These are phyloP conservation scores for Choristoneura fumiferana DNA, from an alignment of 1,140 invertebrate species.

Conservation along the genomic window DNA sequence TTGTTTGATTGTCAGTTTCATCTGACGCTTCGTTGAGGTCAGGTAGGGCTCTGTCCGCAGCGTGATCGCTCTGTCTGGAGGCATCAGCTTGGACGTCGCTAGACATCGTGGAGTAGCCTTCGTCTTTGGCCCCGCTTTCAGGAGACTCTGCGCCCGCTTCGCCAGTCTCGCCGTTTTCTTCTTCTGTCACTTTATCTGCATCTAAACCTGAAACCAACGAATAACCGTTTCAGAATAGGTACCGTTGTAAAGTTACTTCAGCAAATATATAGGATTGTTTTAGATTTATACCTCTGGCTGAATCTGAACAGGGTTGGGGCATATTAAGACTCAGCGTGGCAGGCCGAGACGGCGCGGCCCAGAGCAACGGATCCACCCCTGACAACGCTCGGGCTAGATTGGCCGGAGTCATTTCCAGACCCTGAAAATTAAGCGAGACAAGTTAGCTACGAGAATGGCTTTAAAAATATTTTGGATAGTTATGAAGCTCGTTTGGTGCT, in stretches of 20 bases:
- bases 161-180: constrained; percentile 61
- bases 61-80: constrained; percentile 77
- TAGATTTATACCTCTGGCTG: constrained; percentile 48
- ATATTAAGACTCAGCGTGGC: constrained; percentile 83
- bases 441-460: too few species aligned
- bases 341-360: constrained; percentile 81
- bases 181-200: constrained; percentile 70
- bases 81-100: constrained; percentile 89
- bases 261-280: too few species aligned
- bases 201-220: constrained; percentile 42
- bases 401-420: constrained; percentile 79
- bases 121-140: constrained; percentile 88
- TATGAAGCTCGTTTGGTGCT: too few species aligned
- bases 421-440: constrained; percentile 44
- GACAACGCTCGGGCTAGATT: constrained; percentile 78
- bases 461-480: too few species aligned
- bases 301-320: constrained; percentile 65
- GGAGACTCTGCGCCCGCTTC: constrained; percentile 83
- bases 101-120: constrained; percentile 94
- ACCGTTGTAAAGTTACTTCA: constrained; percentile 6
- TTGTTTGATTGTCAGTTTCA: constrained; percentile 81
- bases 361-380: constrained; percentile 81
- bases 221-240: neutral
- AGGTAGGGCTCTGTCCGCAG: constrained; percentile 80
- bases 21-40: constrained; percentile 86